These are phyloP conservation scores for Coleophora deauratella DNA, from an alignment of 2,888 invertebrate genomes.

Conservation along the genomic window DNA sequence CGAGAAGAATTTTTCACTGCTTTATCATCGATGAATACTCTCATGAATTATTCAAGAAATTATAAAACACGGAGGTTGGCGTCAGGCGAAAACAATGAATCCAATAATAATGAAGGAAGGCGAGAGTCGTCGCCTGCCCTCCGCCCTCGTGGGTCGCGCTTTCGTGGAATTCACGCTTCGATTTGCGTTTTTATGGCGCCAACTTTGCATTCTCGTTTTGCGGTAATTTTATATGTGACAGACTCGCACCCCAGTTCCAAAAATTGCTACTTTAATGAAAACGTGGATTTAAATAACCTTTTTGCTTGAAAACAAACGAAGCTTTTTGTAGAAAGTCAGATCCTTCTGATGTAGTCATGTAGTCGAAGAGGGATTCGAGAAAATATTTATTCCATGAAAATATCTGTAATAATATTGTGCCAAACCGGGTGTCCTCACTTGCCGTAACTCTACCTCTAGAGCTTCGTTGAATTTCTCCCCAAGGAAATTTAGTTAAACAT, in stretches of 20 bases:
- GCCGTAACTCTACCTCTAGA: too few relatives aligned
- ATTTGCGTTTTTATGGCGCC: slow-evolving; percentile 28
- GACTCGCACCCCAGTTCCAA: slow-evolving; percentile 27
- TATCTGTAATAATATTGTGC: too few relatives aligned
- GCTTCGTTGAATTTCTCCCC: neutral
- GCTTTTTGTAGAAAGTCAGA: too few relatives aligned
- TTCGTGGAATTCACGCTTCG: slow-evolving; percentile 23
- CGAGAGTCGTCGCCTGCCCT: neutral
- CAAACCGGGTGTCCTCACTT: too few relatives aligned
- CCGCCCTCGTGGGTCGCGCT: slow-evolving; percentile 6
- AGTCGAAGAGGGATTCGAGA: too few relatives aligned
- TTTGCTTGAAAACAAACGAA: too few relatives aligned
- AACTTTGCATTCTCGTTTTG: slow-evolving; percentile 23
- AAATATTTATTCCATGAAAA: too few relatives aligned
- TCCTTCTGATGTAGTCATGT: too few relatives aligned
- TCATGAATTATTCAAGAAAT: slow-evolving; percentile 41
- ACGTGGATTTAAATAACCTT: too few relatives aligned
- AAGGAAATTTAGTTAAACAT: neutral
- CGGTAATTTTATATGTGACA: slow-evolving; percentile 27
- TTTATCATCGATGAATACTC: slow-evolving; percentile 27
- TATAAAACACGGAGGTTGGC: slow-evolving; percentile 36
- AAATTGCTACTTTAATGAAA: slow-evolving; percentile 23
- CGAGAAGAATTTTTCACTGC: slow-evolving; percentile 21
- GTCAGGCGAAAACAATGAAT: slow-evolving; percentile 42
- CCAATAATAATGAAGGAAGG: slow-evolving; percentile 33